Percentiles rank a stretch among this genome's conserved stretches.
Evolutionary conservation across 2,797 vertebrate species (phyloP).

Genomic region (Mus minutoides): DNA sequence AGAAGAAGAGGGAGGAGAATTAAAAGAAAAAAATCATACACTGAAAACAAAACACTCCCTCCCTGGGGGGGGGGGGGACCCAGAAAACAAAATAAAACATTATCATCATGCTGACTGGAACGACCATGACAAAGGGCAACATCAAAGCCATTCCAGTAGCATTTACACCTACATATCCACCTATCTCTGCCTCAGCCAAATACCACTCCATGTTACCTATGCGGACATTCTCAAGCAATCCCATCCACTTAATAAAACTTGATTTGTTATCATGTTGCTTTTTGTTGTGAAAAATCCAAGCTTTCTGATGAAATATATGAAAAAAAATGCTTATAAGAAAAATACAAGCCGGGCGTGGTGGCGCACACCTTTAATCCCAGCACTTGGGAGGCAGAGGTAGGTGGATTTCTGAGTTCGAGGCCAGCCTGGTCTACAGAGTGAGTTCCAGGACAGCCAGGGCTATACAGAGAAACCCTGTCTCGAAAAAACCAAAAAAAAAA

Average conservation of each 20-base stretch:
- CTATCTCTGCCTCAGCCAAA: not conserved
- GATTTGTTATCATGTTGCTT: not conserved
- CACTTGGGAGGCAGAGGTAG: too few species aligned
- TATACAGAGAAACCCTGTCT: too few species aligned
- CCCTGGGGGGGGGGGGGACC: too few species aligned
- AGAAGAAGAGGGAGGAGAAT: not conserved
- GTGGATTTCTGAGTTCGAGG: too few species aligned
- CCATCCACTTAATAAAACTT: not conserved
- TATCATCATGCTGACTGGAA: not conserved
- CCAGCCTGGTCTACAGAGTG: too few species aligned
- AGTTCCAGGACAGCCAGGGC: too few species aligned
- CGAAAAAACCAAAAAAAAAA: too few species aligned
- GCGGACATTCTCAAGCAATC: not conserved
- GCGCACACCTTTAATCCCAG: too few species aligned
- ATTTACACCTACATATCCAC: not conserved
- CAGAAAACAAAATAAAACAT: not conserved
- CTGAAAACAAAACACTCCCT: not conserved
- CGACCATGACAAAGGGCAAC: accelerated
- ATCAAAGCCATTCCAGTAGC: not conserved
- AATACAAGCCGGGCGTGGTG: too few species aligned
- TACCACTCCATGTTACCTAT: not conserved
- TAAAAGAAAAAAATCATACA: not conserved
- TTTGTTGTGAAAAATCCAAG: not conserved
- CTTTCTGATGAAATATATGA: not conserved
- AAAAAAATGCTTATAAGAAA: not conserved